Evolutionary conservation across 2,113 vertebrate species (phyloP), one percentile per base, ranked within the genome.

Genomic region (Pipra filicauda): DNA sequence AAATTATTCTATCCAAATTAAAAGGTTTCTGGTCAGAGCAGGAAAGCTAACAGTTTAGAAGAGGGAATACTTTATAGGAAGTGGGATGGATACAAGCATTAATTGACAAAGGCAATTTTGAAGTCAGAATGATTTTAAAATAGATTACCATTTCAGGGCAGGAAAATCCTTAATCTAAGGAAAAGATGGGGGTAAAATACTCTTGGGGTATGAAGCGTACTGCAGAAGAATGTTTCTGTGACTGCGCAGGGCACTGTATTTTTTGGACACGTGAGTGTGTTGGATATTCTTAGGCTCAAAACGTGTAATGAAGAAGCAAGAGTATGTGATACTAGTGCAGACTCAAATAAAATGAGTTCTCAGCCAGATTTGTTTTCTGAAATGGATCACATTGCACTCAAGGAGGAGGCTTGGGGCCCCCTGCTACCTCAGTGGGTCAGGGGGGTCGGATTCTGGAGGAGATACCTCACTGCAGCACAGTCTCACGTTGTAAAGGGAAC

Each of bases 391-490:
- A 3, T 77, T 77, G 19, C 19, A 2, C 27, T 62, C 0, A 0
- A 52, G 61, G 33, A 54, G 58, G 57, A 93, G 48, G 35, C 13
- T 2, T 44, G 49, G 44, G 77, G 33, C 35, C 48, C 48, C 4
- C 33, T 15, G 18, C 33, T 71, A 21, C 26, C n/a, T 46, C 69
- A 17, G 35, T 82, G 58, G 35, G 48, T 39, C 3, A 1, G 7
- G 9, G 35, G 11, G 6, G 8, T 15, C 0, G 1, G 4, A 3
- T 70, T 79, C 66, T 6, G 0, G 20, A 43, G 81, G 62, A 82
- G 43, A 9, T 48, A 23, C 7, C 33, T 51, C 61, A 20, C 33
- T 31, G 23, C 64, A 59, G 59, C 71, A 49, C 28, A 33, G 7
- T 66, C 51, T 79, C 1, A 0, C 0, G 0, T 28, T 59, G 21